Evolutionary conservation across 2,888 invertebrate species (phyloP).

Genomic region (Drosophila mettleri): DNA sequence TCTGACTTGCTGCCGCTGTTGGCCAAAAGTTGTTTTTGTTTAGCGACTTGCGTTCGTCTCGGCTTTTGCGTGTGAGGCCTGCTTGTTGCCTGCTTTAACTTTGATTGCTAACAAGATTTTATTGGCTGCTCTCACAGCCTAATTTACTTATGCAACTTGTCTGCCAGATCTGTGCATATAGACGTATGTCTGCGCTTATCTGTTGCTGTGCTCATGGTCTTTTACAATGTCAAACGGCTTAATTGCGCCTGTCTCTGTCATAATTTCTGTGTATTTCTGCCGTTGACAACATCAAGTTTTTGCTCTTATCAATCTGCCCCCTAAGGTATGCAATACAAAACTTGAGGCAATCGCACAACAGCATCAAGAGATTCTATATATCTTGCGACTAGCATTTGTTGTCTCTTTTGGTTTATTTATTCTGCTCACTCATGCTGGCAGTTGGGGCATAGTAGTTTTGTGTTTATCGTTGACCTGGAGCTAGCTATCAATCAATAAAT

Average conservation of each 20-base stretch:
- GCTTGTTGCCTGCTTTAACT: constrained; percentile 27
- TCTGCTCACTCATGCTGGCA: not conserved
- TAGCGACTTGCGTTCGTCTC: constrained; percentile 33
- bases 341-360: constrained; percentile 11
- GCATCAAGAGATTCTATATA: constrained; percentile 5
- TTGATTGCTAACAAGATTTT: constrained; percentile 63
- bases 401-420: not conserved
- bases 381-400: not conserved
- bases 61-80: constrained; percentile 23
- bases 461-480: too few relatives aligned
- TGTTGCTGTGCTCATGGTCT: not conserved
- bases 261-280: not conserved
- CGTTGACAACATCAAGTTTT: not conserved
- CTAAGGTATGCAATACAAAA: constrained; percentile 13
- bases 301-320: constrained; percentile 22
- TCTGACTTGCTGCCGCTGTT: constrained; percentile 48
- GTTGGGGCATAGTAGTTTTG: not conserved
- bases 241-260: not conserved
- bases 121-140: constrained; percentile 32
- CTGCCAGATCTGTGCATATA: not conserved
- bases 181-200: not conserved
- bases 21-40: constrained; percentile 48
- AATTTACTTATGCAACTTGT: constrained; percentile 34
- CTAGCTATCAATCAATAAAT: too few relatives aligned
- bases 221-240: not conserved